Percentiles rank a stretch among this genome's conserved stretches.
phyloP scores from a whole-genome alignment of 2,888 invertebrate genomes.

The Sphaerophoria rueppellii region DNA sequence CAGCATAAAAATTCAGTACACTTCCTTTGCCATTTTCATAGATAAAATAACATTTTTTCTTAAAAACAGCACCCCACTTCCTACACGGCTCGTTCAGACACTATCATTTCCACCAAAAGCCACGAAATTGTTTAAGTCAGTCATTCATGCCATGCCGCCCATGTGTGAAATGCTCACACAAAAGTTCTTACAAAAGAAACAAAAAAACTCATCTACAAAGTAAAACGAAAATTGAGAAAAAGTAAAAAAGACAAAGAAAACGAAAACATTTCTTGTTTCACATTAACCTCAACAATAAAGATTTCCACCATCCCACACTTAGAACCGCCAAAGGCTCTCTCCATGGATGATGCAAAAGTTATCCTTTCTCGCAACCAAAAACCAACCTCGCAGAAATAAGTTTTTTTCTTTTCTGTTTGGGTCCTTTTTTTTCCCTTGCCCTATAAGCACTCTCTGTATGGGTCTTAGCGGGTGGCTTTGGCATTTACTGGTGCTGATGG shows the following conservation, averaged over 20 bases:
- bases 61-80: constrained; percentile 40
- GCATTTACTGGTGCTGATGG: constrained; percentile 11
- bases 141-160: constrained; percentile 51
- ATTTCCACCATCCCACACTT: constrained; percentile 34
- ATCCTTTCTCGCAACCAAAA: constrained; percentile 41
- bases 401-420: constrained; percentile 25
- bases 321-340: constrained; percentile 41
- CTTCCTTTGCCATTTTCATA: constrained; percentile 63
- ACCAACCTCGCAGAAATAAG: constrained; percentile 31
- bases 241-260: background rate
- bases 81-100: background rate
- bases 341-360: constrained; percentile 48
- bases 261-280: constrained; percentile 52
- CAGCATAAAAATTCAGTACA: constrained; percentile 69
- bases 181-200: constrained; percentile 34
- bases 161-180: constrained; percentile 67
- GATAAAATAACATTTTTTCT: constrained; percentile 66
- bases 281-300: constrained; percentile 67
- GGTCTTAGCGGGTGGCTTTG: constrained; percentile 21
- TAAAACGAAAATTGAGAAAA: background rate
- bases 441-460: background rate
- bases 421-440: background rate
- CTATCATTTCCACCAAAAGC: background rate
- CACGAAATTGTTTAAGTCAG: constrained; percentile 27
- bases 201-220: background rate